phyloP scores from a whole-genome alignment of 2,888 invertebrate genomes.

The Notodonta ziczac region DNA sequence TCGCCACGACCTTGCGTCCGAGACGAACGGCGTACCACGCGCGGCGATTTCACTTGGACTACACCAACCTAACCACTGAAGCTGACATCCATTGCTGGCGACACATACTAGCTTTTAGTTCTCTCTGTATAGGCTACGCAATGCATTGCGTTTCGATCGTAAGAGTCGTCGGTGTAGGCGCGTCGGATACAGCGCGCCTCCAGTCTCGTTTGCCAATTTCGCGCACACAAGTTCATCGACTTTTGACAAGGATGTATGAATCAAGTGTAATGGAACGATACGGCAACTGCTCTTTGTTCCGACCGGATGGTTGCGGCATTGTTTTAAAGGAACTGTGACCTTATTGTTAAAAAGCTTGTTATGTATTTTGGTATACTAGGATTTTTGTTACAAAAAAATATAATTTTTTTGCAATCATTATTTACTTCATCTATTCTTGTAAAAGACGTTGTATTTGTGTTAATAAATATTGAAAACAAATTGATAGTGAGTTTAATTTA shows the following conservation, averaged over 20 bases:
- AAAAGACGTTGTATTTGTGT: not conserved
- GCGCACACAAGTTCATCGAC: constrained; percentile 82
- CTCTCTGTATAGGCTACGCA: constrained; percentile 7
- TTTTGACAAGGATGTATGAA: constrained; percentile 62
- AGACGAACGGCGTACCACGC: constrained; percentile 61
- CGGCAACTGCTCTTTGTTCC: constrained; percentile 54
- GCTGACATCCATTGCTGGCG: constrained; percentile 38
- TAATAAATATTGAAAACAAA: not conserved
- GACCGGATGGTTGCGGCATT: constrained; percentile 39
- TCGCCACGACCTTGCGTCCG: constrained; percentile 76
- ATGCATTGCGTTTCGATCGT: constrained; percentile 11
- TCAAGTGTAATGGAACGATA: constrained; percentile 58
- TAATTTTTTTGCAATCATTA: not conserved
- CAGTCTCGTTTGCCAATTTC: constrained; percentile 77
- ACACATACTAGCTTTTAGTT: constrained; percentile 2
- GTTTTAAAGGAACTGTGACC: constrained; percentile 37
- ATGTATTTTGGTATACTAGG: too few relatives aligned
- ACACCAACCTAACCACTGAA: constrained; percentile 13
- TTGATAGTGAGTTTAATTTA: not conserved
- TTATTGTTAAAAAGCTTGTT: constrained; percentile 16
- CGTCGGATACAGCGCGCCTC: constrained; percentile 62
- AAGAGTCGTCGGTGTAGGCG: constrained; percentile 27
- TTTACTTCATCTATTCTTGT: too few relatives aligned
- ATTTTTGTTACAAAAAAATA: too few relatives aligned
- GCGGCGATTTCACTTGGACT: constrained; percentile 34